phyloP scores from a whole-genome alignment of 2,888 invertebrate species.

The Rhingia campestris region DNA sequence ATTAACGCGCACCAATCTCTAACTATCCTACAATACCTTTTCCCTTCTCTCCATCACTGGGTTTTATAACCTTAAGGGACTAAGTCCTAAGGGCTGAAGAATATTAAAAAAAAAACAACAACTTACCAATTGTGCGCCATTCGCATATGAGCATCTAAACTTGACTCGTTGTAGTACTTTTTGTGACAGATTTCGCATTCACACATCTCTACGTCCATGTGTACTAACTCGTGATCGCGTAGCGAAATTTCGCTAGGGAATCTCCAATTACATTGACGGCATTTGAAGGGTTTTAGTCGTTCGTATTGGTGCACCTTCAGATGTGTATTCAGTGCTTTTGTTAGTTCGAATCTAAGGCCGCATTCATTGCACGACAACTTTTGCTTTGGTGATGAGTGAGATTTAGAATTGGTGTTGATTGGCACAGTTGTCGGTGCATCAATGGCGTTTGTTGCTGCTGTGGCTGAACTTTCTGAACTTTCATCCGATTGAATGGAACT shows the following conservation, averaged over 20 bases:
- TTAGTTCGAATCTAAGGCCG: neutral
- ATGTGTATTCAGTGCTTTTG: neutral
- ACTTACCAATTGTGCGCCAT: slow-evolving; percentile 27
- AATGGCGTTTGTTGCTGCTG: neutral
- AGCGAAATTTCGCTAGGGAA: slow-evolving; percentile 13
- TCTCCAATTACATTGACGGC: slow-evolving; percentile 21
- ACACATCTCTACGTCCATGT: neutral
- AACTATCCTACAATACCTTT: too few species aligned
- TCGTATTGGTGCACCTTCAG: neutral
- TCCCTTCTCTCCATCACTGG: too few species aligned
- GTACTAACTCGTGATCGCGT: slow-evolving; percentile 11
- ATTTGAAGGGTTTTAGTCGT: slow-evolving; percentile 5
- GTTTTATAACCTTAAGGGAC: too few species aligned
- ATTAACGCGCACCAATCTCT: too few species aligned
- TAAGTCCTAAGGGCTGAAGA: neutral
- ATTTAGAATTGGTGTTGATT: too few species aligned
- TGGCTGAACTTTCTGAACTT: neutral
- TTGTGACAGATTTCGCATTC: slow-evolving; percentile 28
- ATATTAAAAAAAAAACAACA: neutral
- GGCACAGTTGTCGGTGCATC: neutral
- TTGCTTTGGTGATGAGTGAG: neutral
- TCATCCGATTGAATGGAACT: slow-evolving; percentile 25
- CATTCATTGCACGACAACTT: neutral
- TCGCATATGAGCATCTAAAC: slow-evolving; percentile 27
- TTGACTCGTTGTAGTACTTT: slow-evolving; percentile 12